Evolutionary conservation across 2,888 invertebrate genomes (phyloP).

Genomic region (Diadegma fenestrale): DNA sequence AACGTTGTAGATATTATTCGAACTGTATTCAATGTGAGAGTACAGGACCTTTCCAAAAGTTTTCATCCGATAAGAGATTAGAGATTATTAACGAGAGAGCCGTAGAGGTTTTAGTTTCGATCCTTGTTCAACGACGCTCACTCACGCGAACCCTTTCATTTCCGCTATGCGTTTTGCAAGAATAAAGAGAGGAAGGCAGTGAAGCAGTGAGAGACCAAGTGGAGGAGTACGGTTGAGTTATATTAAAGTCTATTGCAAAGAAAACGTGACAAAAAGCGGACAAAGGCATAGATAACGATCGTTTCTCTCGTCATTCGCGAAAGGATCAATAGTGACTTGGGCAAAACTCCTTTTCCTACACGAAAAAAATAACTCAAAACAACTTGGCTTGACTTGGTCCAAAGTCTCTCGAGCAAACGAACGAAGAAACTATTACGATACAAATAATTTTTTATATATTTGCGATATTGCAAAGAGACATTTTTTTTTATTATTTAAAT

Average conservation of each 20-base stretch:
- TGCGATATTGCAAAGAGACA: neutral
- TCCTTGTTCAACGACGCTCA: conserved; percentile 29
- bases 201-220: neutral
- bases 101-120: conserved; percentile 33
- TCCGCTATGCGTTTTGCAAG: neutral
- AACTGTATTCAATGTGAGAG: conserved; percentile 6
- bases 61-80: conserved; percentile 42
- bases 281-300: neutral
- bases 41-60: conserved; percentile 32
- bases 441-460: neutral
- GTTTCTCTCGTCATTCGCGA: neutral
- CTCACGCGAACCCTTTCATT: conserved; percentile 37
- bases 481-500: neutral
- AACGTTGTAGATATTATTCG: neutral
- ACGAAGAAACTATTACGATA: neutral
- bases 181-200: neutral
- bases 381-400: neutral
- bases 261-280: neutral
- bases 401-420: neutral
- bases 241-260: conserved; percentile 61
- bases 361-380: neutral
- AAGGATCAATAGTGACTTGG: neutral
- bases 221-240: conserved; percentile 28
- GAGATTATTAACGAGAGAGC: conserved; percentile 40
- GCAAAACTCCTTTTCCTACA: neutral